Evolutionary conservation across 2,888 invertebrate species (phyloP).

Genomic region (Tiliacea aurago): DNA sequence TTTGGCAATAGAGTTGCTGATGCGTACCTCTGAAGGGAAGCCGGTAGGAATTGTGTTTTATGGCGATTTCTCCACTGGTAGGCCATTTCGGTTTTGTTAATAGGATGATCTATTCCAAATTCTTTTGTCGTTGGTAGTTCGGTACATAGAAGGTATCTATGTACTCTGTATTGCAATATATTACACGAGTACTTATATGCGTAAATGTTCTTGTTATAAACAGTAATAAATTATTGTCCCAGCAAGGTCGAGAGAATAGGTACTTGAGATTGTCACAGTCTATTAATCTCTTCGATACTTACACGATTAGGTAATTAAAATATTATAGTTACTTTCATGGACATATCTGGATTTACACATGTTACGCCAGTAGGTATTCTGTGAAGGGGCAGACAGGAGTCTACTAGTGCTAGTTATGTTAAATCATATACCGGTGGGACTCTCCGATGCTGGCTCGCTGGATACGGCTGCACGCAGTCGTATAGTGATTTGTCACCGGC

Average conservation of each 20-base stretch:
- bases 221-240: slow-evolving; percentile 7
- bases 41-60: too few relatives aligned
- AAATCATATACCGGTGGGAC: not conserved
- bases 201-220: not conserved
- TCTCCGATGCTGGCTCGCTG: too few relatives aligned
- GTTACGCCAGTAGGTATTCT: not conserved
- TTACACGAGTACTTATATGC: not conserved
- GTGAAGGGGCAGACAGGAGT: not conserved
- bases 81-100: not conserved
- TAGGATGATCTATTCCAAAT: not conserved
- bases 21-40: too few relatives aligned
- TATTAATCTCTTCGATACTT: slow-evolving; percentile 6
- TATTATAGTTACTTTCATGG: not conserved
- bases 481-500: too few relatives aligned
- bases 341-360: not conserved
- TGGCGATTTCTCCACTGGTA: too few relatives aligned
- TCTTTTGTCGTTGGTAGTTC: too few relatives aligned
- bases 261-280: slow-evolving; percentile 8
- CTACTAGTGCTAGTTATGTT: not conserved
- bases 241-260: slow-evolving; percentile 8
- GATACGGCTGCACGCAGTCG: too few relatives aligned
- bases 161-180: not conserved
- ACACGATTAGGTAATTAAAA: not conserved
- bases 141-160: not conserved
- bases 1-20: too few relatives aligned